Conservation (phyloP, 2,888 invertebrate genomes). For the Cryptus viduatorius region DNA sequence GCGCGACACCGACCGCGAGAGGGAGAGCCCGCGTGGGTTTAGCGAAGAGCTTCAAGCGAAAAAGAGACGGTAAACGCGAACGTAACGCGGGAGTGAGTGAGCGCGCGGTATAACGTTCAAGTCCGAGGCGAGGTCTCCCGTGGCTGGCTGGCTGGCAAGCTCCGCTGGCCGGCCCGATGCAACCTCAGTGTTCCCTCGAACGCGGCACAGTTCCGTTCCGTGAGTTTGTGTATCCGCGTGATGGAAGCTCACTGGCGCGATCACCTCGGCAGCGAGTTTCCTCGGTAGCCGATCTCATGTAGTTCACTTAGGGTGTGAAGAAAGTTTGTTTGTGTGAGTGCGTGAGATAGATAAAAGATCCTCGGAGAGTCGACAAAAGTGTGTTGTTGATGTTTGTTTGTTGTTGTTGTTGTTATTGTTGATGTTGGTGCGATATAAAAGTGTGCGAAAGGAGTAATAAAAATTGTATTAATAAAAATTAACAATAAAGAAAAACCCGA, state of each 20-base stretch:
- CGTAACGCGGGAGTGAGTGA: conserved; percentile 46
- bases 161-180: conserved; percentile 61
- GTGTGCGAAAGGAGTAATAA: background rate
- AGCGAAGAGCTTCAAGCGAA: conserved; percentile 34
- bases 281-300: conserved; percentile 76
- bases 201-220: conserved; percentile 80
- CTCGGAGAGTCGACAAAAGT: background rate
- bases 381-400: background rate
- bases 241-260: conserved; percentile 78
- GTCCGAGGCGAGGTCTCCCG: conserved; percentile 74
- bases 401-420: conserved; percentile 3
- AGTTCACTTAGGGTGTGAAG: conserved; percentile 18
- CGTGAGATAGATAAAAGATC: conserved; percentile 18
- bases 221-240: conserved; percentile 75
- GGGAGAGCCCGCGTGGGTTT: conserved; percentile 45
- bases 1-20: conserved; percentile 55
- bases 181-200: conserved; percentile 81
- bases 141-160: conserved; percentile 61
- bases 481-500: background rate
- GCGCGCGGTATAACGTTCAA: conserved; percentile 24
- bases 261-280: conserved; percentile 73
- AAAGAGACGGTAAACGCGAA: conserved; percentile 11
- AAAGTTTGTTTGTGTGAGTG: background rate
- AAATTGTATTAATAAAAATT: background rate
- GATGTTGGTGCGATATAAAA: background rate